Conservation (phyloP, 2,888 invertebrate species). For the Fabriciana adippe region DNA sequence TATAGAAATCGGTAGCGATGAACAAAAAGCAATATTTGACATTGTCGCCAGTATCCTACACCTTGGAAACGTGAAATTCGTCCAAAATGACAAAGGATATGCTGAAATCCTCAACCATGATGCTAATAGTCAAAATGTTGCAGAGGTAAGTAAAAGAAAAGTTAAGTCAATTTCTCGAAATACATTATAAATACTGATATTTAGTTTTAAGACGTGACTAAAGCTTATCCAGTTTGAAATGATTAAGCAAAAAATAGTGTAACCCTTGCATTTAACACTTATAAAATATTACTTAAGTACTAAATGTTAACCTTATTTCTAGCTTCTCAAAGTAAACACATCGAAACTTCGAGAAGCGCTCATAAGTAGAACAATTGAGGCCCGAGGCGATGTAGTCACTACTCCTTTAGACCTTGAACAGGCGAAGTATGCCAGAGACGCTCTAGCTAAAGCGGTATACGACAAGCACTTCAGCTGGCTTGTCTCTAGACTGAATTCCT, state of each 20-base stretch:
- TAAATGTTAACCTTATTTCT: slow-evolving; percentile 30
- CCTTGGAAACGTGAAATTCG: slow-evolving; percentile 92
- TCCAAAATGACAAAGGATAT: slow-evolving; percentile 85
- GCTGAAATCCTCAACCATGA: slow-evolving; percentile 87
- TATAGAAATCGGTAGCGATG: slow-evolving; percentile 87
- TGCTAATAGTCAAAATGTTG: slow-evolving; percentile 78
- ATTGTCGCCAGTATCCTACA: slow-evolving; percentile 93
- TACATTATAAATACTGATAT: too few relatives aligned
- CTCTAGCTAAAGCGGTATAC: slow-evolving; percentile 94
- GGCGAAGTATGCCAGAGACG: slow-evolving; percentile 93
- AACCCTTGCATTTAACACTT: neutral
- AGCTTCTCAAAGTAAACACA: slow-evolving; percentile 89
- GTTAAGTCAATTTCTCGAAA: too few relatives aligned
- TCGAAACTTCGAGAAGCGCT: slow-evolving; percentile 86
- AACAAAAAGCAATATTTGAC: slow-evolving; percentile 89
- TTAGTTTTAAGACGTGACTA: too few relatives aligned
- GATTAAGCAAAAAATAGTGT: too few relatives aligned
- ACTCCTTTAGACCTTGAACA: slow-evolving; percentile 91
- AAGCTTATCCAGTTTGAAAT: too few relatives aligned
- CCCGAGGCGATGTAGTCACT: slow-evolving; percentile 90
- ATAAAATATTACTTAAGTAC: neutral
- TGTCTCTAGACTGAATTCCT: slow-evolving; percentile 89
- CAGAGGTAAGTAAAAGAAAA: slow-evolving; percentile 80
- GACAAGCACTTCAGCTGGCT: slow-evolving; percentile 96
- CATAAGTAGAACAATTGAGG: slow-evolving; percentile 93